Conservation (phyloP, 2,797 vertebrate species). For the Scarus forsteni region DNA sequence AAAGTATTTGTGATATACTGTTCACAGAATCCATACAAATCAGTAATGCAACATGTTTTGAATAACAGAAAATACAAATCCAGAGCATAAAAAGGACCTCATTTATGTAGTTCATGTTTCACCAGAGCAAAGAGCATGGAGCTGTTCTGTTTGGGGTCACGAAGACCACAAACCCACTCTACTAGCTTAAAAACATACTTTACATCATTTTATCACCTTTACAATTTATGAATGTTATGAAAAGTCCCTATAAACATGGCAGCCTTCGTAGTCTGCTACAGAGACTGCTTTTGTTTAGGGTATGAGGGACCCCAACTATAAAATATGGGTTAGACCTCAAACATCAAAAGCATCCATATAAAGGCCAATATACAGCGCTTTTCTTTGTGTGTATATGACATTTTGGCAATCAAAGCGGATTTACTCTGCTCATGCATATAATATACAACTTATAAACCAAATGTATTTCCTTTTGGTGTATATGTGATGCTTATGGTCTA, state of each 20-base stretch:
- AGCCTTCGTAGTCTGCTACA: background rate
- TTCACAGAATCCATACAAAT: slow-evolving; percentile 4
- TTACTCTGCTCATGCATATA: background rate
- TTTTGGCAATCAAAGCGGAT: background rate
- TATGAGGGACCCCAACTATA: background rate
- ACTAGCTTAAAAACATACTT: background rate
- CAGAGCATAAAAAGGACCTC: background rate
- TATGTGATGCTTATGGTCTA: background rate
- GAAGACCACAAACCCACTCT: slow-evolving; percentile 1
- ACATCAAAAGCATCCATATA: background rate
- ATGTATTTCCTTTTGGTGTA: slow-evolving; percentile 5
- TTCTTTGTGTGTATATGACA: background rate
- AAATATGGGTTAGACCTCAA: slow-evolving; percentile 4
- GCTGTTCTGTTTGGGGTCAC: slow-evolving; percentile 17
- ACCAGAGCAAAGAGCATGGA: background rate
- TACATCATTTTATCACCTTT: slow-evolving; percentile 2
- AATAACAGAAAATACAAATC: background rate
- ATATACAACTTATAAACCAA: background rate
- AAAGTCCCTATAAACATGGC: slow-evolving; percentile 1
- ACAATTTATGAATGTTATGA: slow-evolving; percentile 3
- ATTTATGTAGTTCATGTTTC: slow-evolving; percentile 17
- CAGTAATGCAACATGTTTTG: background rate
- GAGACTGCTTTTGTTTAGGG: background rate
- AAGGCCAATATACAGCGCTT: background rate
- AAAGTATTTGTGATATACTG: background rate